These are phyloP conservation scores for Melikaiella ostensackeni DNA, from an alignment of 2,888 invertebrate genomes.

Conservation along the genomic window DNA sequence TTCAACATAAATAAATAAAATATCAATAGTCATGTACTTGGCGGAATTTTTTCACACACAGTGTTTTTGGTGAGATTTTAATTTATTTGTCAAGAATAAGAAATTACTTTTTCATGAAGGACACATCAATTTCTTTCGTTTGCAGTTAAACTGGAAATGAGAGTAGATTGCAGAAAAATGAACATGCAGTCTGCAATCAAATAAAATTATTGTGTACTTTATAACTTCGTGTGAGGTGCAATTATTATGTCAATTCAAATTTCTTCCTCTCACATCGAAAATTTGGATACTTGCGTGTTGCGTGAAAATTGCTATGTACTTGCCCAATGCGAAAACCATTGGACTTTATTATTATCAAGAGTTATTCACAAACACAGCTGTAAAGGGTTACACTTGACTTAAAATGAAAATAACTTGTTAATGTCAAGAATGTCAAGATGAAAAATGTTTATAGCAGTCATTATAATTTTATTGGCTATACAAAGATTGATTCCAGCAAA, in stretches of 20 bases:
- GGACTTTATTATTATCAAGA: constrained; percentile 17
- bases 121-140: too few relatives aligned
- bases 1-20: too few relatives aligned
- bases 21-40: too few relatives aligned
- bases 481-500: neutral
- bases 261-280: neutral
- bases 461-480: neutral
- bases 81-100: neutral
- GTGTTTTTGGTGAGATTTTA: too few relatives aligned
- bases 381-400: neutral
- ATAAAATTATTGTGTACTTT: neutral
- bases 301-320: neutral
- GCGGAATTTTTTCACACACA: too few relatives aligned
- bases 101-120: neutral
- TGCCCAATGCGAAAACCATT: neutral
- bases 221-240: neutral
- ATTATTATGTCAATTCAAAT: neutral
- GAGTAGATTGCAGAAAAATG: neutral
- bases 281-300: neutral
- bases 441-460: neutral
- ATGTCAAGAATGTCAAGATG: neutral
- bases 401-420: constrained; percentile 5
- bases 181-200: neutral
- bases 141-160: neutral
- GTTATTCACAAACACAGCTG: neutral